phyloP scores from a whole-genome alignment of 2,888 invertebrate genomes.

The Pharmacophagus antenor region DNA sequence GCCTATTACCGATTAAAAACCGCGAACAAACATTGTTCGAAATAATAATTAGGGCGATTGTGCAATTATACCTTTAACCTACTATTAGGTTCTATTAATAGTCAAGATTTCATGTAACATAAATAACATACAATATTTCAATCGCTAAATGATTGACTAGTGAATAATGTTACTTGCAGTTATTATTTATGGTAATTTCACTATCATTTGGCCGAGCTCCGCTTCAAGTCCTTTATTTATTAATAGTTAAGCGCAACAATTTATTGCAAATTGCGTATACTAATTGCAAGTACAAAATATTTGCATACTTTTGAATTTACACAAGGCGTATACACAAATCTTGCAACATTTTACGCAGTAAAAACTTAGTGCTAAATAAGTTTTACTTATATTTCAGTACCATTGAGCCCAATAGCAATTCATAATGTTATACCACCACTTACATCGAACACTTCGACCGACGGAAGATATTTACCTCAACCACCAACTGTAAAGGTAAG shows the following conservation, averaged over 20 bases:
- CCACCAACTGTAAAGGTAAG: constrained; percentile 65
- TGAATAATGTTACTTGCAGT: constrained; percentile 28
- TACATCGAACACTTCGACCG: constrained; percentile 57
- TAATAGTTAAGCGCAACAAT: constrained; percentile 23
- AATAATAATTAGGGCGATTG: not conserved
- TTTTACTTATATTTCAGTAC: constrained; percentile 64
- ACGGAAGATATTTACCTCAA: constrained; percentile 51
- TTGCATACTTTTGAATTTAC: constrained; percentile 17
- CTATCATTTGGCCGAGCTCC: constrained; percentile 29
- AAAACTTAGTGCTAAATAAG: not conserved
- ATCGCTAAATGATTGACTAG: constrained; percentile 28
- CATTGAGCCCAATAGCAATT: constrained; percentile 80
- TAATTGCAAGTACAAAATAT: constrained; percentile 18
- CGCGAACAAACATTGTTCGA: not conserved
- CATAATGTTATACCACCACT: constrained; percentile 82
- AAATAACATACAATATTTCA: constrained; percentile 29
- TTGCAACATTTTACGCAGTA: constrained; percentile 2
- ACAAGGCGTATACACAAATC: constrained; percentile 5
- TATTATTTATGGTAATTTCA: constrained; percentile 31
- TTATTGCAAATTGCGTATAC: constrained; percentile 24
- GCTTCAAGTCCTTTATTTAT: constrained; percentile 28
- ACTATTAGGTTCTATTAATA: constrained; percentile 25
- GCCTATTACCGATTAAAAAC: too few relatives aligned
- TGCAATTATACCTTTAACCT: not conserved
- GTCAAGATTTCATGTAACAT: constrained; percentile 19